A percentile compares a stretch with the other conserved stretches of the same genome.
These are phyloP conservation scores for Hypsopygia costalis DNA, from an alignment of 2,888 invertebrate species.

Conservation along the genomic window DNA sequence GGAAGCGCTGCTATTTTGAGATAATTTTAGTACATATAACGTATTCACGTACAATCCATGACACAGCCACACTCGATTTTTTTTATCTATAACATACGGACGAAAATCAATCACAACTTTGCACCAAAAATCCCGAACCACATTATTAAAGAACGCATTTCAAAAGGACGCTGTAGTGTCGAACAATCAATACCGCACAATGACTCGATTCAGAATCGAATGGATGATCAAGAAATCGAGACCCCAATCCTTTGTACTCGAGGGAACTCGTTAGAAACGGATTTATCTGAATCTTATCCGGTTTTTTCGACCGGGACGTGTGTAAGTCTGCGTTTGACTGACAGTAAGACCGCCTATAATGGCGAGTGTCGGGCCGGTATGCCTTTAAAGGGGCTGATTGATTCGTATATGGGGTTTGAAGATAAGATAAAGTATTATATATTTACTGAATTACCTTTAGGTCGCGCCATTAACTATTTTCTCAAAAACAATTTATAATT, in stretches of 20 bases:
- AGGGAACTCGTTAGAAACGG: constrained; percentile 13
- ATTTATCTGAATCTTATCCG: constrained; percentile 20
- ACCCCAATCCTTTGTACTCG: constrained; percentile 10
- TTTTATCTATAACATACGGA: no score
- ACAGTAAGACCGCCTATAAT: constrained; percentile 55
- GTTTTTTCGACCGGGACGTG: constrained; percentile 29
- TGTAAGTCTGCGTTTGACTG: constrained; percentile 54
- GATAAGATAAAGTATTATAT: no score
- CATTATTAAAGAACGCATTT: no score
- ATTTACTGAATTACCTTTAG: no score
- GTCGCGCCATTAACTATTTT: no score
- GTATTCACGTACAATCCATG: no score
- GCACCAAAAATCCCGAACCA: no score
- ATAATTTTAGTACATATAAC: no score
- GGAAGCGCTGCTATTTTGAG: no score
- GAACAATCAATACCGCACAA: constrained; percentile 6
- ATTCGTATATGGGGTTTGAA: neutral
- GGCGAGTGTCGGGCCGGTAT: constrained; percentile 24
- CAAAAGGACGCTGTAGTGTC: constrained; percentile 4
- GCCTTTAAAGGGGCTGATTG: constrained; percentile 4
- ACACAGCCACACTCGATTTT: no score
- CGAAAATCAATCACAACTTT: no score
- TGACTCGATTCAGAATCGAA: constrained; percentile 6
- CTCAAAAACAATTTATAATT: no score
- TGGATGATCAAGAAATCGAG: constrained; percentile 10